phyloP scores from a whole-genome alignment of 2,113 vertebrate genomes.

The Loxodonta africana region DNA sequence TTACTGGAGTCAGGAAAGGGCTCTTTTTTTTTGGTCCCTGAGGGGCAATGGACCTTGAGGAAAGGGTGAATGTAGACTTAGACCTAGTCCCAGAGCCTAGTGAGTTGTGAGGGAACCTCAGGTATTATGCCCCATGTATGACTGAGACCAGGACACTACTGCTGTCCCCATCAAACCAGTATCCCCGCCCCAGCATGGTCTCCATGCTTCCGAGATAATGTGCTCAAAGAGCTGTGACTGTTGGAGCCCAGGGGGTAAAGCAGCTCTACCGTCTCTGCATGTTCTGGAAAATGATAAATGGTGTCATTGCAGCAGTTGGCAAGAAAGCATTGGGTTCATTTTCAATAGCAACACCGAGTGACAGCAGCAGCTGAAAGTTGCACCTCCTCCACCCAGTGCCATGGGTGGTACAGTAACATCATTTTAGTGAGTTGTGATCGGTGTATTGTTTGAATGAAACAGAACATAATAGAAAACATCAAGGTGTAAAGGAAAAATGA shows the following conservation, averaged over 20 bases:
- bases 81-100: background rate
- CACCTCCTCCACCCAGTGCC: background rate
- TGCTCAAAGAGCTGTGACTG: background rate
- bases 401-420: background rate
- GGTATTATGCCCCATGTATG: background rate
- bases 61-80: background rate
- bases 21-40: background rate
- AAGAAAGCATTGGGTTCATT: background rate
- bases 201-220: background rate
- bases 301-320: background rate
- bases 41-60: background rate
- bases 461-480: background rate
- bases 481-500: background rate
- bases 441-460: background rate
- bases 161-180: fast-evolving
- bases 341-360: background rate
- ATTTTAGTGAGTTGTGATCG: background rate
- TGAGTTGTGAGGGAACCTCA: background rate
- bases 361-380: background rate
- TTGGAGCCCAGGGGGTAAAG: background rate
- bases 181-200: background rate
- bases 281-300: background rate
- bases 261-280: background rate
- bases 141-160: background rate
- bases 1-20: background rate